These are phyloP conservation scores for Argya squamiceps DNA, from an alignment of 2,797 vertebrate species.

Conservation along the genomic window DNA sequence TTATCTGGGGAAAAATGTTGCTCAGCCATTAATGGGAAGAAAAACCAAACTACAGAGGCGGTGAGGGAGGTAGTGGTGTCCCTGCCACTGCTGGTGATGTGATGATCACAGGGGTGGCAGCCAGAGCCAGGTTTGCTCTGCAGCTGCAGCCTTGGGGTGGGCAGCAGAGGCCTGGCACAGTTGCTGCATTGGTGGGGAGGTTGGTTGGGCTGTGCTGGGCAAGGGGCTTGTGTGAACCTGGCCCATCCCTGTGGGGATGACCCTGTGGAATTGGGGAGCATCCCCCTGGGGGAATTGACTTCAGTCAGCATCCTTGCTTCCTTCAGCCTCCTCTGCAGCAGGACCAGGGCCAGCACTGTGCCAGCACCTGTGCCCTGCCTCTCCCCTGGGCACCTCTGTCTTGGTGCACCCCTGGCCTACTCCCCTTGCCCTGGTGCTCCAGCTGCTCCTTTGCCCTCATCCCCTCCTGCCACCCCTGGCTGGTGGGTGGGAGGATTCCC, in stretches of 20 bases:
- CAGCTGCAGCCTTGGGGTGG: background rate
- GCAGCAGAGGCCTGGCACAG: background rate
- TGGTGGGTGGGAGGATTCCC: background rate
- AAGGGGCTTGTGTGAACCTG: background rate
- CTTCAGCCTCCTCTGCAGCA: background rate
- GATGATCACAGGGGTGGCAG: background rate
- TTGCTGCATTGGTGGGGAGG: background rate
- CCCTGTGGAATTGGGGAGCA: accelerated
- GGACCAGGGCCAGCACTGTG: background rate
- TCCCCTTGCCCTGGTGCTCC: background rate
- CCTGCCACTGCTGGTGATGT: background rate
- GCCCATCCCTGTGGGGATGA: too few species aligned
- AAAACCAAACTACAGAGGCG: background rate
- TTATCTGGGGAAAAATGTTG: background rate
- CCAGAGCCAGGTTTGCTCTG: background rate
- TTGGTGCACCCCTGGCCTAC: background rate
- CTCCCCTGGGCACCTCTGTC: background rate
- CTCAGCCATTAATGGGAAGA: background rate
- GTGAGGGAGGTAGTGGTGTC: accelerated
- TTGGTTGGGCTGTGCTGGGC: background rate
- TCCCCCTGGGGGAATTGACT: background rate
- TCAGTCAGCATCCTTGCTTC: background rate
- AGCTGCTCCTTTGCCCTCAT: background rate
- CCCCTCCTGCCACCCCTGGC: background rate
- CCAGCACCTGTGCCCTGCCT: background rate